Conservation (phyloP, 2,797 vertebrate genomes). For the Peromyscus melanophrys region DNA sequence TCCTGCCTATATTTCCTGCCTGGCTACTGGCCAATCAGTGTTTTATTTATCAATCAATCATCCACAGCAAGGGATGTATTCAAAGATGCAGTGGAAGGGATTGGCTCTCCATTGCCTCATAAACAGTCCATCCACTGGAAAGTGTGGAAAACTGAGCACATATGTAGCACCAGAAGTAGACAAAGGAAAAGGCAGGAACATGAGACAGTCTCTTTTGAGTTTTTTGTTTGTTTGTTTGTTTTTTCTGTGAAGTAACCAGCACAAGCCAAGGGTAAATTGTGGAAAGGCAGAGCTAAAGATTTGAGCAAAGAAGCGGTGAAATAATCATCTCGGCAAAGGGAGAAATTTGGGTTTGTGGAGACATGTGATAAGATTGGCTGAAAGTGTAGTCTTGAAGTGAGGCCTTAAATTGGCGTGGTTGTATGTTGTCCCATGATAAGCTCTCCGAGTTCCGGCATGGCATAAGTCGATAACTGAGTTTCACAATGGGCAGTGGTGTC, state of each 20-base stretch:
- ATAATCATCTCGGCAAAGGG: background rate
- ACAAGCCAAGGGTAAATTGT: background rate
- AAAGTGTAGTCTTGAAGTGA: background rate
- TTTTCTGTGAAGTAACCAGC: background rate
- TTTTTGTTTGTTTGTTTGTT: background rate
- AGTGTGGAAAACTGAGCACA: background rate
- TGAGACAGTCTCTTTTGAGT: background rate
- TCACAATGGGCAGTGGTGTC: background rate
- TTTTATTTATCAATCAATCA: too few relatives aligned
- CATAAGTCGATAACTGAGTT: background rate
- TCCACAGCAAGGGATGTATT: background rate
- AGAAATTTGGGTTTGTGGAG: constrained; percentile 18
- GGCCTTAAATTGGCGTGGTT: background rate
- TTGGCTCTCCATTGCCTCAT: background rate
- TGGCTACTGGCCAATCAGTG: too few relatives aligned
- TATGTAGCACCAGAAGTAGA: background rate
- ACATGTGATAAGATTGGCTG: background rate
- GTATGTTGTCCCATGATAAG: background rate
- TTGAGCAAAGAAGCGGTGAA: background rate
- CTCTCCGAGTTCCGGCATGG: background rate
- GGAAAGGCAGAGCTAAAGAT: background rate
- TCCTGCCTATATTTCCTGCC: too few relatives aligned
- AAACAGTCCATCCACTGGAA: background rate
- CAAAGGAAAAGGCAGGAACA: background rate
- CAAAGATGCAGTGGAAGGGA: background rate